Conservation (phyloP, 2,797 vertebrate genomes). For the Tiaroga cobitis region DNA sequence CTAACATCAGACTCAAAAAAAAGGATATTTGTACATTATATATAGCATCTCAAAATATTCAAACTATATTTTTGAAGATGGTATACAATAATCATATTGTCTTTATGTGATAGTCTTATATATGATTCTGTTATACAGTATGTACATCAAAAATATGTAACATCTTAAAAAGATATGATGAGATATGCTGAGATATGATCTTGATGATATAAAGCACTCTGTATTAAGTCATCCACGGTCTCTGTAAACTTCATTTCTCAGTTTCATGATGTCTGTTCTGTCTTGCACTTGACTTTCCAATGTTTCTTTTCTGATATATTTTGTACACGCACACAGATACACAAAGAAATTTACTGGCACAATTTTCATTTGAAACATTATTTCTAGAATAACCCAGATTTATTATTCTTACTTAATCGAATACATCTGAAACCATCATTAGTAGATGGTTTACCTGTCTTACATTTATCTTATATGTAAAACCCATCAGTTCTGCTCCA, state of each 20-base stretch:
- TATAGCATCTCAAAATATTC: constrained; percentile 5
- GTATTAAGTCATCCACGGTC: neutral
- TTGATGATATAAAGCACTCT: constrained; percentile 29
- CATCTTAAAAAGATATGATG: neutral
- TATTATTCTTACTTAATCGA: constrained; percentile 49
- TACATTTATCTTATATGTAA: constrained; percentile 53
- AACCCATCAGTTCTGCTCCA: constrained; percentile 66
- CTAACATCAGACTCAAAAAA: constrained; percentile 15
- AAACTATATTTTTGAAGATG: constrained; percentile 14
- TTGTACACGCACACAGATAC: neutral
- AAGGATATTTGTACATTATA: constrained; percentile 30
- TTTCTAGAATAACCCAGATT: constrained; percentile 62
- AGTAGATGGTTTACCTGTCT: constrained; percentile 64
- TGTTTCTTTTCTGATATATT: neutral
- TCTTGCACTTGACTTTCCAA: constrained; percentile 1
- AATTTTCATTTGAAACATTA: constrained; percentile 51
- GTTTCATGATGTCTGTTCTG: neutral
- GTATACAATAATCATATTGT: constrained; percentile 1
- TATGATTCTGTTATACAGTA: neutral
- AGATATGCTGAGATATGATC: constrained; percentile 13
- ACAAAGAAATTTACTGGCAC: constrained; percentile 45
- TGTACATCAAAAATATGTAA: constrained; percentile 2
- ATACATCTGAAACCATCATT: constrained; percentile 51
- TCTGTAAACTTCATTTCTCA: constrained; percentile 26
- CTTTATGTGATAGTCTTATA: constrained; percentile 4